These are phyloP conservation scores for Poeciliopsis prolifica DNA, from an alignment of 2,113 vertebrate species.

Conservation along the genomic window DNA sequence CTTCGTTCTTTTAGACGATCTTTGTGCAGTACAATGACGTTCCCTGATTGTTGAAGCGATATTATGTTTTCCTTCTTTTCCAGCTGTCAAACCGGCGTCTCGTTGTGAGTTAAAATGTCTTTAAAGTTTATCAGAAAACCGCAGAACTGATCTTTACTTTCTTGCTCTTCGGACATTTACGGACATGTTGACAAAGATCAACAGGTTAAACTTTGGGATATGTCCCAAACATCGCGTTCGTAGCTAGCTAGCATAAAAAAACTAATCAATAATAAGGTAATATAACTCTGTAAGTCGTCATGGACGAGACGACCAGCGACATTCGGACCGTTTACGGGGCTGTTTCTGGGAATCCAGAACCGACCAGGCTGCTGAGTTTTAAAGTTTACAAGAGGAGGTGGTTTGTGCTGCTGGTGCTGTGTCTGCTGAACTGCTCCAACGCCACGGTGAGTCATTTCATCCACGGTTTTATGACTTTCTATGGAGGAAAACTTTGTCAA, in stretches of 20 bases:
- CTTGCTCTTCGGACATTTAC: not conserved
- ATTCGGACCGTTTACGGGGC: not conserved
- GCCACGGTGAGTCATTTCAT: slow-evolving; percentile 78
- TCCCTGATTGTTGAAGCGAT: not conserved
- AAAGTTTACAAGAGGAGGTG: slow-evolving; percentile 84
- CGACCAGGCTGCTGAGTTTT: slow-evolving; percentile 24
- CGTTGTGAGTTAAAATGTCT: no score
- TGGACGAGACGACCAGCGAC: slow-evolving; percentile 29
- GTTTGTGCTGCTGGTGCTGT: slow-evolving; percentile 83
- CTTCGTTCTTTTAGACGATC: slow-evolving; percentile 11
- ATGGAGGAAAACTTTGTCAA: not conserved
- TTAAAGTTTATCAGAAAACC: not conserved
- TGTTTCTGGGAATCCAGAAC: not conserved
- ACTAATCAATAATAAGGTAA: not conserved
- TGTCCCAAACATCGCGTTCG: not conserved
- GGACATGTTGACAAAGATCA: not conserved
- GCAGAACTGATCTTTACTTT: no score
- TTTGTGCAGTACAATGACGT: slow-evolving; percentile 20
- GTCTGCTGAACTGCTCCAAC: slow-evolving; percentile 89
- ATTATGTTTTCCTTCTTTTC: not conserved
- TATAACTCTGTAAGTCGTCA: not conserved
- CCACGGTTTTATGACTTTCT: not conserved
- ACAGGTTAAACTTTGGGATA: not conserved
- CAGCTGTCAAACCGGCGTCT: not conserved
- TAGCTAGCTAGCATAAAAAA: not conserved